phyloP scores from a whole-genome alignment of 2,888 invertebrate species.

The Flexamia atlantica region DNA sequence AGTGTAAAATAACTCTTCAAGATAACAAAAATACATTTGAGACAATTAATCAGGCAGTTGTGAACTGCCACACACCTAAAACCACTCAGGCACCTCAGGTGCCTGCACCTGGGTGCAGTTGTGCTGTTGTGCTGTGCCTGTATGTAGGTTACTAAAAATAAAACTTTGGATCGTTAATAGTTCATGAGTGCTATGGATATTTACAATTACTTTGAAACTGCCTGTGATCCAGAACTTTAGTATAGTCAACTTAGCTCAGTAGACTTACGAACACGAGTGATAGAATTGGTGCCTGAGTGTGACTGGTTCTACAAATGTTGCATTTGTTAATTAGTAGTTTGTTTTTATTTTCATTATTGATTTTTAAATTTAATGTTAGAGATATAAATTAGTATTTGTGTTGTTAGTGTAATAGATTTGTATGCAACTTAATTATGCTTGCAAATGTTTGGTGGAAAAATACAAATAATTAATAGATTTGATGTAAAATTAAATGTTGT shows the following conservation, averaged over 20 bases:
- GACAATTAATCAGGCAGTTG: too few relatives aligned
- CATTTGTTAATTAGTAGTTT: background rate
- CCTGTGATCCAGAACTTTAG: slow-evolving; percentile 27
- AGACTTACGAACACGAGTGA: background rate
- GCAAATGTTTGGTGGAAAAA: background rate
- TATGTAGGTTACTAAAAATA: background rate
- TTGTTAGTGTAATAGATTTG: background rate
- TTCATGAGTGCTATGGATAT: background rate
- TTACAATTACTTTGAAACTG: background rate
- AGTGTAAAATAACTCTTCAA: too few relatives aligned
- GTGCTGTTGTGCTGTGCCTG: background rate
- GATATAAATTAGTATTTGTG: background rate
- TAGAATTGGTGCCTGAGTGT: background rate
- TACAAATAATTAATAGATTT: background rate
- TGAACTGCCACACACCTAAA: too few relatives aligned
- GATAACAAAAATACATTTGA: too few relatives aligned
- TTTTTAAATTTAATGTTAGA: background rate
- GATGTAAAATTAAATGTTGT: slow-evolving; percentile 5
- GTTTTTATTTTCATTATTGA: background rate
- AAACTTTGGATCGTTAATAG: background rate
- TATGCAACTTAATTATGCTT: background rate
- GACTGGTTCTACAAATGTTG: background rate
- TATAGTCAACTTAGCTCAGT: slow-evolving; percentile 7
- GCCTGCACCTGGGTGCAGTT: too few relatives aligned
- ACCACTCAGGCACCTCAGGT: too few relatives aligned